These are phyloP conservation scores for Cyclopterus lumpus DNA, from an alignment of 2,797 vertebrate genomes.

Conservation along the genomic window DNA sequence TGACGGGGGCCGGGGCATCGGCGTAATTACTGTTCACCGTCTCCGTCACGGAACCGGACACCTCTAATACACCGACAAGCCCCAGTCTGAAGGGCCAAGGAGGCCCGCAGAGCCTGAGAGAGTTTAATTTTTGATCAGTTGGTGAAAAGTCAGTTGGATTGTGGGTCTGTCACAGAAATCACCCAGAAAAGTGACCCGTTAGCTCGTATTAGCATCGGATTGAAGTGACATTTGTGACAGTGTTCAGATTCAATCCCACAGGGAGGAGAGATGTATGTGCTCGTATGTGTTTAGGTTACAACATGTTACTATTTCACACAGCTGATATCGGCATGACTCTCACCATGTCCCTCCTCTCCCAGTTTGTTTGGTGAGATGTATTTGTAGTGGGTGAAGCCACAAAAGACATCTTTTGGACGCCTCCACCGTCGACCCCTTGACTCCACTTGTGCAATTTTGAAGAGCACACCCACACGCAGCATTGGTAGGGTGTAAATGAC, in stretches of 20 bases:
- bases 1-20: slow-evolving; percentile 42
- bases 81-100: slow-evolving; percentile 52
- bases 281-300: not conserved
- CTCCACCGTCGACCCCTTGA: slow-evolving; percentile 64
- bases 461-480: slow-evolving; percentile 71
- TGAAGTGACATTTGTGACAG: not conserved
- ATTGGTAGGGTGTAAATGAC: slow-evolving; percentile 58
- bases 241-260: not conserved
- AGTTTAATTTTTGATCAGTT: slow-evolving; percentile 41
- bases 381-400: slow-evolving; percentile 51
- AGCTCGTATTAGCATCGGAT: slow-evolving; percentile 4
- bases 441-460: slow-evolving; percentile 60
- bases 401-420: slow-evolving; percentile 67
- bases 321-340: slow-evolving; percentile 5
- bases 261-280: not conserved
- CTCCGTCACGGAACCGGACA: slow-evolving; percentile 63
- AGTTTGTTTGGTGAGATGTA: slow-evolving; percentile 53
- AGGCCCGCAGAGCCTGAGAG: slow-evolving; percentile 36
- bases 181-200: not conserved
- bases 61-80: slow-evolving; percentile 62
- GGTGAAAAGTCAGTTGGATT: not conserved
- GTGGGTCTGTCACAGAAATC: slow-evolving; percentile 14
- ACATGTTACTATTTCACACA: not conserved
- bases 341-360: slow-evolving; percentile 20
- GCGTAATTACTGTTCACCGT: slow-evolving; percentile 71